These are phyloP conservation scores for Ciconia boyciana DNA, from an alignment of 2,113 vertebrate genomes.

Conservation along the genomic window DNA sequence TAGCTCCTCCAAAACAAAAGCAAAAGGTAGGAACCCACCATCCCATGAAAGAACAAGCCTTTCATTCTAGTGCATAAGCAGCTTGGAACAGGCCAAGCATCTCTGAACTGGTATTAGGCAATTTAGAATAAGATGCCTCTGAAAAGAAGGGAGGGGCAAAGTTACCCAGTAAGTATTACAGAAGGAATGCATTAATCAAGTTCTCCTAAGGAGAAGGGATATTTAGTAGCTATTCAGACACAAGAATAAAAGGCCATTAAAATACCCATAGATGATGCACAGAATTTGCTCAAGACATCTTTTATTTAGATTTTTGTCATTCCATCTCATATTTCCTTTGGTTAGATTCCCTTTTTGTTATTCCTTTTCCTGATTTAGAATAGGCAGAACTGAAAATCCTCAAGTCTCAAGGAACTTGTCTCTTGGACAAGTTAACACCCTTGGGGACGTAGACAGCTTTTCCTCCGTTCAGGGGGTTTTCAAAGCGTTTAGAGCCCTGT, in stretches of 20 bases:
- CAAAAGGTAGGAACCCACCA: neutral
- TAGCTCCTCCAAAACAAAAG: neutral
- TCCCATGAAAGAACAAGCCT: neutral
- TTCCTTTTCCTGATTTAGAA: neutral
- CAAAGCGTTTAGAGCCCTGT: neutral
- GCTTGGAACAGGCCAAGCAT: neutral
- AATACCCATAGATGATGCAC: fast-evolving
- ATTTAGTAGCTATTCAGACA: neutral
- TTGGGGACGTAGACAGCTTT: neutral
- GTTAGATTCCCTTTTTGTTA: neutral
- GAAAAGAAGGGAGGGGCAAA: neutral
- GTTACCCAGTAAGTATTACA: neutral
- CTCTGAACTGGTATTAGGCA: neutral
- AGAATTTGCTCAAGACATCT: neutral
- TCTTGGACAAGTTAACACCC: neutral
- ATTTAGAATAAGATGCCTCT: neutral
- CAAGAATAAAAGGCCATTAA: neutral
- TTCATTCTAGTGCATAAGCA: neutral
- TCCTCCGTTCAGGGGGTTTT: neutral
- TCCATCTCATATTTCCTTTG: neutral
- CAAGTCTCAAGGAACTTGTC: neutral
- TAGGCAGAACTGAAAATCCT: neutral
- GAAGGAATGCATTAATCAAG: neutral
- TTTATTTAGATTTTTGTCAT: neutral
- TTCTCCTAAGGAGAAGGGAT: neutral